These are phyloP conservation scores for Drosophila bipectinata DNA, from an alignment of 1,140 invertebrate species.

Conservation along the genomic window DNA sequence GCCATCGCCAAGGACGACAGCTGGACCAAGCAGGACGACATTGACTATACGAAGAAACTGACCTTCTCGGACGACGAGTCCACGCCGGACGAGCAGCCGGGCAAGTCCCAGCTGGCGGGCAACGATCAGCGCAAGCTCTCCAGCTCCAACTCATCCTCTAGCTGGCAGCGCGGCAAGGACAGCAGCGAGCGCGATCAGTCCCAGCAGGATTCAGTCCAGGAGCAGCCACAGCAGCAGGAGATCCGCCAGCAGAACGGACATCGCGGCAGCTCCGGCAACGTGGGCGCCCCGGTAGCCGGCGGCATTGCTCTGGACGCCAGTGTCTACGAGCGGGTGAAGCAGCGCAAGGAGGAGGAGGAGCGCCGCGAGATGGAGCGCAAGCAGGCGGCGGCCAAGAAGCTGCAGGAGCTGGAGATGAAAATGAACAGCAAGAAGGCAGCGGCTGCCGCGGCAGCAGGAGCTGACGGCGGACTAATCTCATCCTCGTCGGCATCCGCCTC, in stretches of 20 bases:
- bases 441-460: slow-evolving; percentile 75
- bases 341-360: slow-evolving; percentile 89
- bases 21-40: slow-evolving; percentile 96
- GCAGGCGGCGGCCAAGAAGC: slow-evolving; percentile 87
- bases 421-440: slow-evolving; percentile 85
- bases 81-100: slow-evolving; percentile 83
- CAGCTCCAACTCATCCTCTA: slow-evolving; percentile 51
- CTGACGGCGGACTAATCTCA: slow-evolving; percentile 3
- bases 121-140: slow-evolving; percentile 58
- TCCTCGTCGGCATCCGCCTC: not conserved
- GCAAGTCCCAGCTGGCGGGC: slow-evolving; percentile 47
- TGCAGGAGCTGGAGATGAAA: slow-evolving; percentile 88
- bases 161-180: slow-evolving; percentile 71
- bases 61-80: slow-evolving; percentile 96
- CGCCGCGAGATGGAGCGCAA: slow-evolving; percentile 87
- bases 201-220: slow-evolving; percentile 39
- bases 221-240: slow-evolving; percentile 63
- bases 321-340: slow-evolving; percentile 87
- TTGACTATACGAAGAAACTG: slow-evolving; percentile 97
- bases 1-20: slow-evolving; percentile 94
- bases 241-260: slow-evolving; percentile 81
- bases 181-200: slow-evolving; percentile 83
- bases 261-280: slow-evolving; percentile 67
- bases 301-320: slow-evolving; percentile 76
- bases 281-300: slow-evolving; percentile 39